These are phyloP conservation scores for Sesamia nonagrioides DNA, from an alignment of 1,140 invertebrate genomes.

Conservation along the genomic window DNA sequence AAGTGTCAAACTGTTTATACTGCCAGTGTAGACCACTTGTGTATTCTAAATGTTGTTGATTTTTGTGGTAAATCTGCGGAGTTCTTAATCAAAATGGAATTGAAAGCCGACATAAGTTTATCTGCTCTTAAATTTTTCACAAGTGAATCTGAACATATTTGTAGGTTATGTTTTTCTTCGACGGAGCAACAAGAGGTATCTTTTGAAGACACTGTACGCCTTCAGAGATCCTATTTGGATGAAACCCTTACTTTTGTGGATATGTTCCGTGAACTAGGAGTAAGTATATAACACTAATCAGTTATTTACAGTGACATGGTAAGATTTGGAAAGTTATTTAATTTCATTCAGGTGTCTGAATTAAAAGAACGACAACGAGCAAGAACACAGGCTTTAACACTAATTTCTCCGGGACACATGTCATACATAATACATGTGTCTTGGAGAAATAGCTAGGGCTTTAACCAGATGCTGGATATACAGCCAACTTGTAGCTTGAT, in stretches of 20 bases:
- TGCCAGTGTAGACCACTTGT: too few relatives aligned
- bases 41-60: background rate
- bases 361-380: too few relatives aligned
- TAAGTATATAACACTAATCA: slow-evolving; percentile 53
- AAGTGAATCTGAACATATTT: slow-evolving; percentile 67
- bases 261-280: slow-evolving; percentile 68
- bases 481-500: too few relatives aligned
- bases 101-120: slow-evolving; percentile 52
- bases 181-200: slow-evolving; percentile 58
- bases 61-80: background rate
- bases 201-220: slow-evolving; percentile 60
- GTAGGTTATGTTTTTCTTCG: slow-evolving; percentile 76
- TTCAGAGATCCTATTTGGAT: slow-evolving; percentile 63
- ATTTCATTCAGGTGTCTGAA: too few relatives aligned
- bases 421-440: too few relatives aligned
- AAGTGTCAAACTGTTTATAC: too few relatives aligned
- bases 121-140: slow-evolving; percentile 67
- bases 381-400: too few relatives aligned
- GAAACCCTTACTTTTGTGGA: slow-evolving; percentile 62
- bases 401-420: too few relatives aligned
- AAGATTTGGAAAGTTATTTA: too few relatives aligned
- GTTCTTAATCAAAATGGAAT: slow-evolving; percentile 53
- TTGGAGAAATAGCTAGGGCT: too few relatives aligned
- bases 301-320: background rate
- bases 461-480: too few relatives aligned